Conservation (phyloP, 2,888 invertebrate genomes). For the Branchellion lobata region DNA sequence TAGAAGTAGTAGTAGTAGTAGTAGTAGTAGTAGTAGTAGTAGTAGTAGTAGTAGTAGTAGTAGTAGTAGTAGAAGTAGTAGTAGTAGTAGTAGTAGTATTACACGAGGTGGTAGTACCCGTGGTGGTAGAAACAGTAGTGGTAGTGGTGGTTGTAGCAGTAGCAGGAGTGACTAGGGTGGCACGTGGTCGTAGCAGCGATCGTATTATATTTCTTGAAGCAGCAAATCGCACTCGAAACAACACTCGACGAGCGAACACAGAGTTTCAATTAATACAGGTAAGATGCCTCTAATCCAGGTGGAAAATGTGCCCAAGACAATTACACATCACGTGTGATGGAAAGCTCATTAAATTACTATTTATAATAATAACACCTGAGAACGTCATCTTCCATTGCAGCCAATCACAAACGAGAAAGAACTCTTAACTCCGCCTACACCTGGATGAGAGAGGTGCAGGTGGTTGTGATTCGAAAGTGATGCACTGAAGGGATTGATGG, state of each 20-base stretch:
- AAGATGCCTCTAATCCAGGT: conserved; percentile 11
- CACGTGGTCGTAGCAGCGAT: no score
- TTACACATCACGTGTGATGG: conserved; percentile 22
- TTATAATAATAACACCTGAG: conserved; percentile 7
- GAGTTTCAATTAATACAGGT: conserved; percentile 16
- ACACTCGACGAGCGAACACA: background rate
- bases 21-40: conserved; percentile 33
- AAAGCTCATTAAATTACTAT: conserved; percentile 21
- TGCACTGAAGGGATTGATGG: background rate
- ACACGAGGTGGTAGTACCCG: background rate
- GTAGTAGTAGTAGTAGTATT: conserved; percentile 30
- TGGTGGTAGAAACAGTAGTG: conserved; percentile 20
- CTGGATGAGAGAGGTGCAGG: background rate
- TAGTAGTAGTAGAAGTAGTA: conserved; percentile 16
- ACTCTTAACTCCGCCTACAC: background rate
- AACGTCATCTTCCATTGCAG: background rate
- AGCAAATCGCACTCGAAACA: background rate
- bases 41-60: conserved; percentile 28
- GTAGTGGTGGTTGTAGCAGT: background rate
- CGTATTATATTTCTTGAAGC: no score
- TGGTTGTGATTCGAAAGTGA: background rate
- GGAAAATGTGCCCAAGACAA: conserved; percentile 8
- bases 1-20: conserved; percentile 23
- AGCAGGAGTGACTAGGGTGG: background rate
- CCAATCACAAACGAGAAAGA: background rate